Evolutionary conservation across 2,888 invertebrate genomes (phyloP), one percentile per base, ranked within the genome.

Genomic region (Stenolophus ochropezus): DNA sequence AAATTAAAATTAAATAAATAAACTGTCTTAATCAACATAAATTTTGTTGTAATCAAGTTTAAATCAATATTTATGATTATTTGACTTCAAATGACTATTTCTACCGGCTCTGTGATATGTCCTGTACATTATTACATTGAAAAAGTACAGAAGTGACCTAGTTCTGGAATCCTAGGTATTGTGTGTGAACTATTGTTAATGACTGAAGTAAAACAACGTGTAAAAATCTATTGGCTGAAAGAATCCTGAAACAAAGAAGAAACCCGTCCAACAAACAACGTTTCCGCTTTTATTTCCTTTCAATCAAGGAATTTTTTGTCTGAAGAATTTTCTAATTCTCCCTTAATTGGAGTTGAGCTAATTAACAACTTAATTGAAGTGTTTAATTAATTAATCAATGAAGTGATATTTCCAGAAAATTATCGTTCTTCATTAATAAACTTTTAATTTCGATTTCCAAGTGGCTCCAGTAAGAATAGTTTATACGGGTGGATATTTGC

Each of bases 291-390:
- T n/a, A n/a, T n/a, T n/a, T 69, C 33, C 65, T 33, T 33, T 69
- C 65, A 33, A 69, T 69, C 65, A 69, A 14, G 33, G 65, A 33
- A 33, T 69, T 69, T 69, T 42, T 61, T 25, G n/a, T 25, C 23
- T 25, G 11, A 23, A 25, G 14, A 20, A 61, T 61, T 61, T 33
- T 69, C 65, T 33, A 27, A 33, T 65, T 65, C 33, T 2, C 14
- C 8, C 20, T 16, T 73, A 73, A 73, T 73, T 73, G 51, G 49
- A 73, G 21, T 51, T 49, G 20, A 14, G 25, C 14, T 73, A 73
- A 73, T 73, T 73, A 73, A 49, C 49, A 20, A 51, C 51, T 73
- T 23, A 73, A 73, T 73, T 73, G 51, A 49, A 49, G 49, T 73
- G 73, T 73, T 49, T 73, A 73, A 73, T 73, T 73, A 73, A 49